phyloP scores from a whole-genome alignment of 2,888 invertebrate genomes.

The Athalia circularis region DNA sequence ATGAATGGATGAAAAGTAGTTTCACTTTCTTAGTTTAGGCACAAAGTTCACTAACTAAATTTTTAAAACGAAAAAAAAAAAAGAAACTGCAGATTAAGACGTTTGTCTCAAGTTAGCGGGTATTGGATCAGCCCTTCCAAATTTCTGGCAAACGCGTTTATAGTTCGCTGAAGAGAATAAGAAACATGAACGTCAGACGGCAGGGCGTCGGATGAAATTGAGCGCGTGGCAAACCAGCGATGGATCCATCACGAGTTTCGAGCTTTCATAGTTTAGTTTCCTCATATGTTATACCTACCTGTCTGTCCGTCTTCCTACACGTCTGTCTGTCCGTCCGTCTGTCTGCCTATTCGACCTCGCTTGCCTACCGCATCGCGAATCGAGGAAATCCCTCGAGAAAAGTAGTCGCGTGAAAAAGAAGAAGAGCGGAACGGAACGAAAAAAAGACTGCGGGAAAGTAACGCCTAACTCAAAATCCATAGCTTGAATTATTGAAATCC shows the following conservation, averaged over 20 bases:
- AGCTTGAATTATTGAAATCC: slow-evolving; percentile 65
- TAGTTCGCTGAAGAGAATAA: neutral
- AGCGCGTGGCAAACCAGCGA: slow-evolving; percentile 55
- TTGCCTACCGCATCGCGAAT: neutral
- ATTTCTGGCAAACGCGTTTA: slow-evolving; percentile 4
- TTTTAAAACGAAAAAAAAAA: neutral
- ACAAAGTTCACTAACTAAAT: neutral
- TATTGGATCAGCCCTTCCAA: no score
- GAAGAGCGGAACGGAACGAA: neutral
- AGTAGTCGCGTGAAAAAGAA: neutral
- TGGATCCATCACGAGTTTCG: slow-evolving; percentile 60
- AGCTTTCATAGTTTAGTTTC: slow-evolving; percentile 5
- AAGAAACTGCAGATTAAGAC: neutral
- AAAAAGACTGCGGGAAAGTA: neutral
- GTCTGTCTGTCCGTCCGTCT: slow-evolving; percentile 45
- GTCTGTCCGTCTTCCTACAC: slow-evolving; percentile 54
- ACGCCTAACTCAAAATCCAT: slow-evolving; percentile 62
- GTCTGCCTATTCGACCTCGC: neutral
- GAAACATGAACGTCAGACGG: neutral
- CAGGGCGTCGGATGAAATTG: slow-evolving; percentile 42
- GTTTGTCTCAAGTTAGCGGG: no score
- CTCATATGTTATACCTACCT: slow-evolving; percentile 47
- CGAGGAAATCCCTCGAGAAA: neutral
- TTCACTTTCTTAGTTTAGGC: neutral
- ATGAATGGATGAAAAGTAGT: neutral